Conservation (phyloP, 2,113 vertebrate genomes). For the Craseonycteris thonglongyai region DNA sequence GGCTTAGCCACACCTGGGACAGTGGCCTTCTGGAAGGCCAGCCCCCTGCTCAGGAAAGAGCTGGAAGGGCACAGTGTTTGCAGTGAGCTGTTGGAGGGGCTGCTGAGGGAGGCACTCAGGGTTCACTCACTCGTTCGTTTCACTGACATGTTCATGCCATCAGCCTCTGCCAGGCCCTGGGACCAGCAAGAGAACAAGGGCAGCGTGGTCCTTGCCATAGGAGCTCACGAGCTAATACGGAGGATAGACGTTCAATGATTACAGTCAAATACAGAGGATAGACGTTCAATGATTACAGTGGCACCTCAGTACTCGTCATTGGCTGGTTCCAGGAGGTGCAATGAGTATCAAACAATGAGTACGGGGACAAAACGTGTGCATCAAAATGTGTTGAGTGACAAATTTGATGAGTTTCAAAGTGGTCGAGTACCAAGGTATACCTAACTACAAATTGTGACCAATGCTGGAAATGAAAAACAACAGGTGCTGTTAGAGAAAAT, state of each 20-base stretch:
- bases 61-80: not conserved
- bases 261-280: not conserved
- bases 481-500: not conserved
- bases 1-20: not conserved
- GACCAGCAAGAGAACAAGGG: not conserved
- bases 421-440: no score
- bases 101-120: not conserved
- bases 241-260: not conserved
- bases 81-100: not conserved
- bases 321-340: no score
- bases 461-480: not conserved
- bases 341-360: no score
- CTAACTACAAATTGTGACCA: not conserved
- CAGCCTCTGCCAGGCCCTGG: not conserved
- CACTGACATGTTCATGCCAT: rapidly evolving
- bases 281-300: not conserved
- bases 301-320: no score
- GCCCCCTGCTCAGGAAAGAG: not conserved
- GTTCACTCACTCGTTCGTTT: no score
- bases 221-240: not conserved
- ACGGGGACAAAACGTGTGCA: no score
- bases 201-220: not conserved
- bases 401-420: no score
- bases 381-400: no score
- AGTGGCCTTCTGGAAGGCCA: not conserved